Evolutionary conservation across 2,797 vertebrate species (phyloP).

Genomic region (Notolepis coatsorum): DNA sequence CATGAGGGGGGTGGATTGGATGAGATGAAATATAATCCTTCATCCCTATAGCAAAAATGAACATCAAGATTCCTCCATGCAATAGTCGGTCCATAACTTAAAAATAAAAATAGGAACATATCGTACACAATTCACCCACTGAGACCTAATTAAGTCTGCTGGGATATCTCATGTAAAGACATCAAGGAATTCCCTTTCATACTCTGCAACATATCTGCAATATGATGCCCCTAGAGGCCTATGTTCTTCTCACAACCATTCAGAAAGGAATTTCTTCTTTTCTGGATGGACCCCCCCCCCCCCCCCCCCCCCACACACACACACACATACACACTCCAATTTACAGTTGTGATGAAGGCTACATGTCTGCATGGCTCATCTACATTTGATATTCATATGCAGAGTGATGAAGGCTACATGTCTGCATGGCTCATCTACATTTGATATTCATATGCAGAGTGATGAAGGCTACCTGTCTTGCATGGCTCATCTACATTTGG

Average conservation of each 20-base stretch:
- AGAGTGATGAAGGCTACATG: slow-evolving; percentile 25
- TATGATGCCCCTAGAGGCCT: not conserved
- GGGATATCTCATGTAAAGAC: slow-evolving; percentile 33
- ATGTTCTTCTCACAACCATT: not conserved
- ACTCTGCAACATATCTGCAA: slow-evolving; percentile 18
- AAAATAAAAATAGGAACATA: not conserved
- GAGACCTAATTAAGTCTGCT: slow-evolving; percentile 40
- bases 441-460: not conserved
- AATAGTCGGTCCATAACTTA: too few species aligned
- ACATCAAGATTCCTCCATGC: too few species aligned
- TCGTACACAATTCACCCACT: slow-evolving; percentile 38
- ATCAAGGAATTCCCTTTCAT: slow-evolving; percentile 7
- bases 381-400: slow-evolving; percentile 5
- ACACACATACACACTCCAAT: too few species aligned
- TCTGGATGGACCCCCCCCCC: too few species aligned
- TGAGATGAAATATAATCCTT: slow-evolving; percentile 39
- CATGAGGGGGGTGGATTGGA: slow-evolving; percentile 41
- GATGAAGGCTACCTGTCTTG: slow-evolving; percentile 3
- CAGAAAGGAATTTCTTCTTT: too few species aligned
- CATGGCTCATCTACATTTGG: not conserved
- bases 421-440: slow-evolving; percentile 45
- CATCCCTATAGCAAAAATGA: too few species aligned
- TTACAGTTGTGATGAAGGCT: too few species aligned
- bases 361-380: slow-evolving; percentile 3
- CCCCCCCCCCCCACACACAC: too few species aligned